Base-by-base conservation (phyloP, 2,797 vertebrate species). In the Coendou prehensilis region DNA sequence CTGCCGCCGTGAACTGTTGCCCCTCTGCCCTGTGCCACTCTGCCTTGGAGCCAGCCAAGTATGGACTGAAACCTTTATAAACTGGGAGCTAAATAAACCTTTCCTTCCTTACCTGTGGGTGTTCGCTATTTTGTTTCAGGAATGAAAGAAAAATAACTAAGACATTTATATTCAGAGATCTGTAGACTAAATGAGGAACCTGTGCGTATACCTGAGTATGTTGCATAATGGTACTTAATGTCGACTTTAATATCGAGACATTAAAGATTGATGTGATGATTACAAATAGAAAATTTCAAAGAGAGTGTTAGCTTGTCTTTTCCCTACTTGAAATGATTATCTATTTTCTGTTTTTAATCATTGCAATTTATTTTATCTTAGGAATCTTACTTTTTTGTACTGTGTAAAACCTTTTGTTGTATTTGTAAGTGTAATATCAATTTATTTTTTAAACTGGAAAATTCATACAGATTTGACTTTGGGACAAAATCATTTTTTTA, bases 391-490 rank as follows among this genome's bases (percentile, higher is more conserved):
- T 71, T 63, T 64, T 59, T 26, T 23, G 47, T 59, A 11, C 47
- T 59, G 86, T 81, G 78, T 41, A 57, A 93, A 94, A 61, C 2
- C 9, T 87, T 33, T 87, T 86, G 54, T 9, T 76, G 1, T 76
- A 11, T 57, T 73, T 57, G 64, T 64, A n/a, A 28, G 47, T 37
- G 1, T 86, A 61, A 83, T 79, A 6, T 50, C 56, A 88, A 3
- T 79, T 57, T 80, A 9, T 47, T 87, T 82, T 91, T 94, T 92
- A 93, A 64, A n/a, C 84, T 87, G 59, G 23, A 73, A 82, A 83
- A 59, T 69, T 81, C 6, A 37, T 73, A 57, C 0, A 63, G 28
- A 10, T 75, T 23, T 59, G 52, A 81, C 18, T 20, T 3, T 83
- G 14, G 5, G 6, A 57, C 17, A 26, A 61, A 80, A 11, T 85